Conservation (phyloP, 1,140 invertebrate genomes). For the Wasmannia auropunctata region DNA sequence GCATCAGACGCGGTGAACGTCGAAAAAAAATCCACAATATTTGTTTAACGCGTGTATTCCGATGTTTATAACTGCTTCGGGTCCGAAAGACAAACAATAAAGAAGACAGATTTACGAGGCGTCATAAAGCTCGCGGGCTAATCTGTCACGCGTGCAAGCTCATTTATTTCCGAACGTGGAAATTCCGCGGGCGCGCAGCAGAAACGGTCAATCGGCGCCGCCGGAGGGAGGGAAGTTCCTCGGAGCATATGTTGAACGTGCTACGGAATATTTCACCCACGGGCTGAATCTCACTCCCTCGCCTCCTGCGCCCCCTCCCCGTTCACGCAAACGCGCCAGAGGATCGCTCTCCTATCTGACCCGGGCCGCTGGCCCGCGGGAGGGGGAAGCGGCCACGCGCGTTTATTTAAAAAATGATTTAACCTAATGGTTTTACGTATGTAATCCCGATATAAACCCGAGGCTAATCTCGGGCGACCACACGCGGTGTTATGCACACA, state of each 20-base stretch:
- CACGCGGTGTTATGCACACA: conserved; percentile 78
- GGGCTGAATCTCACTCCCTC: conserved; percentile 31
- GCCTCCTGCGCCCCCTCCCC: neutral
- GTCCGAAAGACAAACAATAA: conserved; percentile 52
- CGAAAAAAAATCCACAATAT: neutral
- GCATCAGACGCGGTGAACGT: neutral
- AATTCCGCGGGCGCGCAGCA: conserved; percentile 36
- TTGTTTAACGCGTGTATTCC: neutral
- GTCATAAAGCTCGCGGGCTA: conserved; percentile 52
- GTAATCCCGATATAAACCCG: conserved; percentile 85
- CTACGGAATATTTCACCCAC: conserved; percentile 70
- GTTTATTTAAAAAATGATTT: conserved; percentile 85
- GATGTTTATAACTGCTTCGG: conserved; percentile 11
- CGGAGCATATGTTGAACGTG: conserved; percentile 67
- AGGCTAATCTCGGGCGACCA: conserved; percentile 84
- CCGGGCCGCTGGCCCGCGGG: conserved; percentile 48
- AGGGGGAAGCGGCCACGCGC: conserved; percentile 61
- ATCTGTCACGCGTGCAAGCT: conserved; percentile 56
- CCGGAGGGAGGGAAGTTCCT: neutral
- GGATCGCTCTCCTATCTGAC: conserved; percentile 72
- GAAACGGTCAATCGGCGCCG: conserved; percentile 50
- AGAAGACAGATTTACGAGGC: conserved; percentile 55
- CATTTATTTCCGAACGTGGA: conserved; percentile 48
- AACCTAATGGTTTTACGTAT: conserved; percentile 85
- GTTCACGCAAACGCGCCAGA: conserved; percentile 9